These are phyloP conservation scores for Anagrus nilaparvatae DNA, from an alignment of 1,140 invertebrate genomes.

Conservation along the genomic window DNA sequence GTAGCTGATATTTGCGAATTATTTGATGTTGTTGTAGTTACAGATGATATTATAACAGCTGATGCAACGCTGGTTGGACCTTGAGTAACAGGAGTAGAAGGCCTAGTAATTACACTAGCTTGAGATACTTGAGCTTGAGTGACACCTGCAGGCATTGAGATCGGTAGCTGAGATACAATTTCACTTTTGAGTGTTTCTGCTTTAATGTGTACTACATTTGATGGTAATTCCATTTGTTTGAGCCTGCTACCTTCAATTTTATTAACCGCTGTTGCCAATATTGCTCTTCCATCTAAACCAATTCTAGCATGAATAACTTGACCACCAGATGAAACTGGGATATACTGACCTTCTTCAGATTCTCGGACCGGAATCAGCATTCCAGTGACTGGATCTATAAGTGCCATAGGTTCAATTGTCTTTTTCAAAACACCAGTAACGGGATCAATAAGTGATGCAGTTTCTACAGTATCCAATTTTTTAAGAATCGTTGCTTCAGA, in stretches of 20 bases:
- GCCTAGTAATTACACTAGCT: slow-evolving; percentile 28
- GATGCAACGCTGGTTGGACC: background rate
- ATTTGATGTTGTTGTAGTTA: slow-evolving; percentile 7
- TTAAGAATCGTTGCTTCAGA: background rate
- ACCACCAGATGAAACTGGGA: slow-evolving; percentile 44
- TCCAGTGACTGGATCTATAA: slow-evolving; percentile 70
- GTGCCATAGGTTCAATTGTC: slow-evolving; percentile 44
- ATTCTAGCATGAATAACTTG: slow-evolving; percentile 19
- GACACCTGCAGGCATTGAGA: too few species aligned
- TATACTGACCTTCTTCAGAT: slow-evolving; percentile 61
- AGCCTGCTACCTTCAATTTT: background rate
- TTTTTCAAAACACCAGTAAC: slow-evolving; percentile 19
- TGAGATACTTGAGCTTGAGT: slow-evolving; percentile 13
- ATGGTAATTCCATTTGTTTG: background rate
- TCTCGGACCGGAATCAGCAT: slow-evolving; percentile 60
- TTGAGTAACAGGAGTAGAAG: slow-evolving; percentile 25
- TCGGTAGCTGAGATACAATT: too few species aligned
- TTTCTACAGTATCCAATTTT: slow-evolving; percentile 17
- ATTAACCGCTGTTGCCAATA: slow-evolving; percentile 12
- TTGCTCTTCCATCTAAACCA: slow-evolving; percentile 20
- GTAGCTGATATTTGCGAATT: slow-evolving; percentile 7
- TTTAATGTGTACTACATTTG: background rate
- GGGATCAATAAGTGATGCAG: slow-evolving; percentile 7
- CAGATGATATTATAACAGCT: slow-evolving; percentile 8
- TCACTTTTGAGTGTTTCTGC: background rate